These are phyloP conservation scores for Aramus guarauna DNA, from an alignment of 2,113 vertebrate species.

Conservation along the genomic window DNA sequence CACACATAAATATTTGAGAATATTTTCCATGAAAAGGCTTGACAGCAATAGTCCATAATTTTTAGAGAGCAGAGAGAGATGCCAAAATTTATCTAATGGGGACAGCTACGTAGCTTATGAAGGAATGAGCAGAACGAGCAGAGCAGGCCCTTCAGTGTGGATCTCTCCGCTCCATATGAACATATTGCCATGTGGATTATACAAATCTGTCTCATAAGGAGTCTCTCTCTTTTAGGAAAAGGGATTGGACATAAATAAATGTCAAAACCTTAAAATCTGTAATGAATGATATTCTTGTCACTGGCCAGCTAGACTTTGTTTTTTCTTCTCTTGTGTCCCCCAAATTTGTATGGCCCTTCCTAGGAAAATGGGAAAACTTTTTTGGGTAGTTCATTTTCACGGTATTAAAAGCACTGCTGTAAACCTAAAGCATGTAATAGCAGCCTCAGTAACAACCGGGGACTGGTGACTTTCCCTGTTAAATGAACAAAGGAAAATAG, in stretches of 20 bases:
- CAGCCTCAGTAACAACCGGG: neutral
- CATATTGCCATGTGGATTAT: neutral
- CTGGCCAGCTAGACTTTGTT: neutral
- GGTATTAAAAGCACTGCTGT: neutral
- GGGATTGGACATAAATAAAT: neutral
- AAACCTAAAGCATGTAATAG: neutral
- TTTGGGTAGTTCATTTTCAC: neutral
- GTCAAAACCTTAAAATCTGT: neutral
- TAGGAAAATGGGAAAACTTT: neutral
- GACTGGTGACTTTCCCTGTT: neutral
- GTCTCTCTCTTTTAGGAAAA: neutral
- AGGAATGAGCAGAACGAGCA: neutral
- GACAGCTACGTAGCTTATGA: neutral
- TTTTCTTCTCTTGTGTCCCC: neutral
- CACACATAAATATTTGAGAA: neutral
- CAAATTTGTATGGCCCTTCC: neutral
- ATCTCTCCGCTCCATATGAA: neutral
- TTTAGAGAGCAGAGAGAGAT: neutral
- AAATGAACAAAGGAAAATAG: slow-evolving; percentile 8
- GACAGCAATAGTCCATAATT: neutral
- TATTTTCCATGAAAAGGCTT: slow-evolving; percentile 8
- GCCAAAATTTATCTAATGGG: neutral
- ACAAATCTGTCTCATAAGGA: neutral
- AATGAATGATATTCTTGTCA: neutral
- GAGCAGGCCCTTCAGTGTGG: neutral